These are phyloP conservation scores for Idaea aversata DNA, from an alignment of 2,888 invertebrate genomes.

Conservation along the genomic window DNA sequence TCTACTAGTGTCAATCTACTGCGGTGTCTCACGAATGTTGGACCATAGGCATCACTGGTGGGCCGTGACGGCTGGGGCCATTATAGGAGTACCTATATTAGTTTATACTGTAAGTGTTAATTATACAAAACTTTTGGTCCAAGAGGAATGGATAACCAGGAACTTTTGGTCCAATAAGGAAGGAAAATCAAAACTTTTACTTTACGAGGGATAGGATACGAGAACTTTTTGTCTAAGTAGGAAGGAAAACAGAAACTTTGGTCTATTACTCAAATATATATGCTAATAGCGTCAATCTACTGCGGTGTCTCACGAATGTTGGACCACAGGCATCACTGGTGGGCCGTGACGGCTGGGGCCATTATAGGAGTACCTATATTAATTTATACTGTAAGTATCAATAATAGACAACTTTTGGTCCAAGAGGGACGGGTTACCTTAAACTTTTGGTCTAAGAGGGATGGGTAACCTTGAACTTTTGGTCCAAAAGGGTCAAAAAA, in stretches of 20 bases:
- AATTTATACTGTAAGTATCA: constrained; percentile 77
- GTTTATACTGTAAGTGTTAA: constrained; percentile 77
- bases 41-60: constrained; percentile 90
- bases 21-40: constrained; percentile 47
- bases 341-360: constrained; percentile 86
- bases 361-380: constrained; percentile 77
- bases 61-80: constrained; percentile 85
- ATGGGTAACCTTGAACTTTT: no score
- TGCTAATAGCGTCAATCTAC: constrained; percentile 72
- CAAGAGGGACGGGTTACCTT: no score
- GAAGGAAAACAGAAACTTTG: no score
- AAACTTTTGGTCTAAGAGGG: no score
- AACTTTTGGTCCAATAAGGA: no score
- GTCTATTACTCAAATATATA: constrained; percentile 79
- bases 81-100: constrained; percentile 77
- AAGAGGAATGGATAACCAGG: no score
- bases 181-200: no score
- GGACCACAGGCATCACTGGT: constrained; percentile 89
- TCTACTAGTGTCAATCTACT: constrained; percentile 75
- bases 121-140: background rate
- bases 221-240: no score
- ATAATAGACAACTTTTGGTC: background rate
- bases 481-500: no score
- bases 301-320: constrained; percentile 58
- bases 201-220: no score